Base-by-base conservation (phyloP, 2,888 invertebrate genomes). In the Sphaerophoria rueppellii region DNA sequence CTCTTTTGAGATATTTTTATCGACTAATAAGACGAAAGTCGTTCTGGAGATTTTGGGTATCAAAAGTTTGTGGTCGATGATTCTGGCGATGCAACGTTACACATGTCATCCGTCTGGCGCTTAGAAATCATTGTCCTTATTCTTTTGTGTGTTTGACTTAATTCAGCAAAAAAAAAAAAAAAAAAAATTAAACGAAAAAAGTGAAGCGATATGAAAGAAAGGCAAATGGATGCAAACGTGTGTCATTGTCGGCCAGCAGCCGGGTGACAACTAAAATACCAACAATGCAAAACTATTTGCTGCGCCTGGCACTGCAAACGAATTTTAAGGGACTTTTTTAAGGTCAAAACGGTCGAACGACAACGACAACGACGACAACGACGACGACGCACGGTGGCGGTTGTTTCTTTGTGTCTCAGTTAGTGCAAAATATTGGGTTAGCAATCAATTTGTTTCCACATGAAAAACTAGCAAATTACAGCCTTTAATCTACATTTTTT, bases 401-500 rank as follows among this genome's bases (percentile, higher is more conserved):
- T 40, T 4, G 58, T 40, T 60, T 40, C 40, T 43, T 40, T 60
- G 60, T 60, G 60, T 60, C 43, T 60, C 24, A 40, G 6, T 43
- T 24, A 43, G 24, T 16, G 40, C 24, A 58, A 58, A 58, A 40
- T 40, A 58, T 58, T 37, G 58, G 16, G 58, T 40, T 24, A 24
- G 12, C 40, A 60, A 60, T 60, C 60, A 60, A 60, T 60, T 60
- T 60, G 60, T 60, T 60, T 60, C 40, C 60, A 43, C 43, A 60
- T 60, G 40, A 60, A 60, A 12, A 60, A 60, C 40, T 60, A 60
- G 60, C 16, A 60, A 60, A 60, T 43, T 60, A 6, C 60, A 24
- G 60, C 40, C 24, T 43, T 40, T 60, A 43, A 60, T 60, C 60
- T 16, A 3, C 12, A 3, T 24, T 60, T 60, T 40, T 40, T 6